Evolutionary conservation across 2,113 vertebrate species (phyloP), one percentile per base, ranked within the genome.

Genomic region (Sclerurus mexicanus): DNA sequence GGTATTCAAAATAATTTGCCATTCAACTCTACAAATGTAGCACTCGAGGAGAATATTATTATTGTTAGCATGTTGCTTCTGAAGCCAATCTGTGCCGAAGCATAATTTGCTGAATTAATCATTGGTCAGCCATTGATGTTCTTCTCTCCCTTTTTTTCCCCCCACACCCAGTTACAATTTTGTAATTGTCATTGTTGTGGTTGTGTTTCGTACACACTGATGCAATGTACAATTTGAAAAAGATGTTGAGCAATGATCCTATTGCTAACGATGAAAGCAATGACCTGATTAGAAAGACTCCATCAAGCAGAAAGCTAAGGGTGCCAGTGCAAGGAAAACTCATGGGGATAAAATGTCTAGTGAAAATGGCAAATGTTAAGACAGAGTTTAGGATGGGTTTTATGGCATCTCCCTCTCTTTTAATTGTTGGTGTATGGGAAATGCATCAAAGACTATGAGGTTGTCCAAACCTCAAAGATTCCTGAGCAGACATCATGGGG

Each of bases 1-100:
- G 96, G 95, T 96, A 97, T 98, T 98, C 97, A 98, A 97, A 98
- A 97, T 97, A 98, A 97, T 98, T 98, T 97, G 95, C 96, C 93
- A 95, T 97, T 97, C 94, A 97, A 90, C 93, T 96, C 93, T 95
- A 97, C 96, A 97, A 94, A 96, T 86, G 95, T 97, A 97, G 93
- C 95, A 89, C 93, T 98, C 93, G 84, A 47, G 56, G 93, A 95
- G 97, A 97, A 96, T 96, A 96, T 96, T 96, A 93, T 97, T 97
- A 96, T 97, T 94, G 96, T 97, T 98, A 97, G 89, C 93, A n/a
- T 92, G 80, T 97, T 97, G 81, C 92, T 95, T 91, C 92, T 89
- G 81, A 95, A 86, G 93, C 91, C 96, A 95, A 87, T 85, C 64
- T 68, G 68, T 82, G 81, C n/a, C 0, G 7, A 76, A 81, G 69